These are phyloP conservation scores for Aphidius gifuensis DNA, from an alignment of 1,140 invertebrate genomes.

Conservation along the genomic window DNA sequence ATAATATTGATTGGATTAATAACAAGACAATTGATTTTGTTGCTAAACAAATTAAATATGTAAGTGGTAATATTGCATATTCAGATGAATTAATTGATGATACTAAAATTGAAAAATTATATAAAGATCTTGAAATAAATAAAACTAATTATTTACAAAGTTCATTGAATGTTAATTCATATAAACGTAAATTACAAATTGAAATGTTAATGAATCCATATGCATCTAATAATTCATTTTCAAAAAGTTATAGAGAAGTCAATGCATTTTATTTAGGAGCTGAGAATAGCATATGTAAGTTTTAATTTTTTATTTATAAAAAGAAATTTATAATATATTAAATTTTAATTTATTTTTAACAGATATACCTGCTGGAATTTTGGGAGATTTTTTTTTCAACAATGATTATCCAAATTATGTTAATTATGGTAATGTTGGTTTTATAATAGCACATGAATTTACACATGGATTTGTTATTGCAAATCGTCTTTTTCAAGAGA, in stretches of 20 bases:
- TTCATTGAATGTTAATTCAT: constrained; percentile 70
- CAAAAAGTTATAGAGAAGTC: constrained; percentile 75
- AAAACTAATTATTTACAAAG: constrained; percentile 69
- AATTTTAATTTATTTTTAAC: constrained; percentile 24
- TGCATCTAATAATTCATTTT: constrained; percentile 81
- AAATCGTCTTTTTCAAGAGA: too few species aligned
- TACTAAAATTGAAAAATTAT: constrained; percentile 72
- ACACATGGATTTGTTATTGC: constrained; percentile 70
- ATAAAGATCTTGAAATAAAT: constrained; percentile 69
- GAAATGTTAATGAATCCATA: constrained; percentile 72
- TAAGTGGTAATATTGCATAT: constrained; percentile 76
- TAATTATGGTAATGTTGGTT: constrained; percentile 90
- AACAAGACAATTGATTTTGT: constrained; percentile 69
- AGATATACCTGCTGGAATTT: constrained; percentile 88
- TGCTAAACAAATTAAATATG: constrained; percentile 59
- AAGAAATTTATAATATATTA: not conserved
- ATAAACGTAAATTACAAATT: constrained; percentile 74
- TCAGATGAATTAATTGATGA: constrained; percentile 77
- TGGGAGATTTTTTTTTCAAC: constrained; percentile 85
- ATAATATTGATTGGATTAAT: constrained; percentile 85
- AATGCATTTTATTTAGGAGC: constrained; percentile 82
- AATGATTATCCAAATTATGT: constrained; percentile 81
- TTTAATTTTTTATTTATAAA: not conserved
- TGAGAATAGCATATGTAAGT: constrained; percentile 81
- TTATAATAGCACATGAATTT: constrained; percentile 84